Evolutionary conservation across 2,797 vertebrate species (phyloP).

Genomic region (Syndactyla subalaris): DNA sequence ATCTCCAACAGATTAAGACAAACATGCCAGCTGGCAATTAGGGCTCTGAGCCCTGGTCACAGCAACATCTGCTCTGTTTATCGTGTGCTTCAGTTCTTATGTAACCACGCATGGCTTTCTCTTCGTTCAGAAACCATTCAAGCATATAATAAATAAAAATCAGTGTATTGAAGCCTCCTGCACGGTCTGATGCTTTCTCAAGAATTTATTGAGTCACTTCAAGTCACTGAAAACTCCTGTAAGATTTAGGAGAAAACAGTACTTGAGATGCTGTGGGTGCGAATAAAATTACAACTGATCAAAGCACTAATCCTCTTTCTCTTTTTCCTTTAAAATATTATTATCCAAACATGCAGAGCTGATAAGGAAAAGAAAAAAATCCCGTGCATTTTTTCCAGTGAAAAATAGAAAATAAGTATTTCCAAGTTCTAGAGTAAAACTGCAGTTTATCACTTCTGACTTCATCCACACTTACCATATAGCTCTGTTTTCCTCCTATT

Average conservation of each 20-base stretch:
- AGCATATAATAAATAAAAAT: not conserved
- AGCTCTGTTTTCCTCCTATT: not conserved
- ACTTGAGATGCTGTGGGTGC: not conserved
- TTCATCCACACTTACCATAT: fast-evolving
- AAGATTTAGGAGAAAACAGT: not conserved
- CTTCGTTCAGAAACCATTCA: not conserved
- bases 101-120: not conserved
- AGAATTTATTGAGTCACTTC: not conserved
- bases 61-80: slow-evolving; percentile 38
- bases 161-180: not conserved
- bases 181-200: not conserved
- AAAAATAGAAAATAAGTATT: not conserved
- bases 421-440: not conserved
- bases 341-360: not conserved
- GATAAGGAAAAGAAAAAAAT: not conserved
- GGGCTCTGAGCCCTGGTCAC: not conserved
- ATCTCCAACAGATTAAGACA: slow-evolving; percentile 29
- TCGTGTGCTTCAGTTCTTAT: not conserved
- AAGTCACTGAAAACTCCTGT: not conserved
- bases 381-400: not conserved
- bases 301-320: not conserved
- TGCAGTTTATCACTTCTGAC: not conserved
- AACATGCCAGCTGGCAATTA: not conserved
- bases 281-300: not conserved
- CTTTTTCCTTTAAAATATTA: not conserved